These are phyloP conservation scores for Tiliqua scincoides DNA, from an alignment of 2,113 vertebrate genomes.

Conservation along the genomic window DNA sequence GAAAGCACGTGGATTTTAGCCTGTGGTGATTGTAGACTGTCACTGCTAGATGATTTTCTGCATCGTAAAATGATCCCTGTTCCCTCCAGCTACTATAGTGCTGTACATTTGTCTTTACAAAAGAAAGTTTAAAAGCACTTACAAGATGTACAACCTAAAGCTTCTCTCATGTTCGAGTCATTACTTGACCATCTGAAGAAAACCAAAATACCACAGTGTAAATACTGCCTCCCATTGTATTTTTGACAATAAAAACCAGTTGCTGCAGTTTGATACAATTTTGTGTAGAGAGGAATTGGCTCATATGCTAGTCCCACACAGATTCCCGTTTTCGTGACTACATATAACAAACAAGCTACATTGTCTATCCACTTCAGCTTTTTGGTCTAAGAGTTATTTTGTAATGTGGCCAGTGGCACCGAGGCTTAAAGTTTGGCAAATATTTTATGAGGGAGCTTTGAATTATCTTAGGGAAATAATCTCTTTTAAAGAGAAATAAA, in stretches of 20 bases:
- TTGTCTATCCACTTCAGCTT: background rate
- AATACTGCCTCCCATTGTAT: background rate
- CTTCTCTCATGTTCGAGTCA: background rate
- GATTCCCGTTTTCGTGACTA: background rate
- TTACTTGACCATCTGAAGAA: background rate
- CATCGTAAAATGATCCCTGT: background rate
- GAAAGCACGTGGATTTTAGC: background rate
- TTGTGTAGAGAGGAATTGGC: background rate
- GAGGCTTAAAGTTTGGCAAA: background rate
- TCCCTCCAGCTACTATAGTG: fast-evolving
- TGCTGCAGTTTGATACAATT: background rate
- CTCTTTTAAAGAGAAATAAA: background rate
- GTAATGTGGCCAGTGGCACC: background rate
- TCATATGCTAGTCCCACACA: background rate
- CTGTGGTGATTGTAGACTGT: background rate
- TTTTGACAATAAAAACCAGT: background rate
- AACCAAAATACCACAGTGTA: background rate
- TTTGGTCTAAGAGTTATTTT: background rate
- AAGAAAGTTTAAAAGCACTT: background rate
- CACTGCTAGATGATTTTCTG: background rate
- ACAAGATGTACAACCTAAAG: background rate
- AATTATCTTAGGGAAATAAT: background rate
- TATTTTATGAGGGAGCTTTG: slow-evolving; percentile 15
- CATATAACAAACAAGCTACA: background rate
- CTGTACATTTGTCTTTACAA: background rate